phyloP scores from a whole-genome alignment of 2,113 vertebrate genomes.

The Setophaga petechia region DNA sequence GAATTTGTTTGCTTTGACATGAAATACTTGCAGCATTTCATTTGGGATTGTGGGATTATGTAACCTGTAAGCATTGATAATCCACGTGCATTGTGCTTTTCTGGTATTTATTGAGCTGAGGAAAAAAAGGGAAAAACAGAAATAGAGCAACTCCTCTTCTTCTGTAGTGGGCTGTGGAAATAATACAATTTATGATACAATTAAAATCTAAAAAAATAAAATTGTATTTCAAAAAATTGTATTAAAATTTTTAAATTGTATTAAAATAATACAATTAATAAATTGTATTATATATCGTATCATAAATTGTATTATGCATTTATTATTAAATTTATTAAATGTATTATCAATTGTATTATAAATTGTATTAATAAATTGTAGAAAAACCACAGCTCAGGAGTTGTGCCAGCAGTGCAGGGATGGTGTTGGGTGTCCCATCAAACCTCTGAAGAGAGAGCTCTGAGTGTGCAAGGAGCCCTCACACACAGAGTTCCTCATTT shows the following conservation, averaged over 20 bases:
- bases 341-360: too few relatives aligned
- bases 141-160: neutral
- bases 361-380: neutral
- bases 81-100: neutral
- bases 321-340: too few relatives aligned
- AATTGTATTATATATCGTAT: too few relatives aligned
- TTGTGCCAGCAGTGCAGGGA: neutral
- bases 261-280: too few relatives aligned
- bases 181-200: neutral
- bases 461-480: accelerated
- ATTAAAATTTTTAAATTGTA: too few relatives aligned
- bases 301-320: too few relatives aligned
- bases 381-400: accelerated
- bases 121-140: neutral
- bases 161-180: neutral
- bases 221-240: too few relatives aligned
- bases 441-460: neutral
- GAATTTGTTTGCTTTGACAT: neutral
- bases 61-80: neutral
- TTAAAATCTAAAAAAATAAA: too few relatives aligned
- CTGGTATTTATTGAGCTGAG: neutral
- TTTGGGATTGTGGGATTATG: neutral
- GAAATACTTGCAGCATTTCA: neutral
- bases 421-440: neutral
- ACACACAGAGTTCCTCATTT: accelerated